phyloP scores from a whole-genome alignment of 2,888 invertebrate genomes.

The Lydus trimaculatus region DNA sequence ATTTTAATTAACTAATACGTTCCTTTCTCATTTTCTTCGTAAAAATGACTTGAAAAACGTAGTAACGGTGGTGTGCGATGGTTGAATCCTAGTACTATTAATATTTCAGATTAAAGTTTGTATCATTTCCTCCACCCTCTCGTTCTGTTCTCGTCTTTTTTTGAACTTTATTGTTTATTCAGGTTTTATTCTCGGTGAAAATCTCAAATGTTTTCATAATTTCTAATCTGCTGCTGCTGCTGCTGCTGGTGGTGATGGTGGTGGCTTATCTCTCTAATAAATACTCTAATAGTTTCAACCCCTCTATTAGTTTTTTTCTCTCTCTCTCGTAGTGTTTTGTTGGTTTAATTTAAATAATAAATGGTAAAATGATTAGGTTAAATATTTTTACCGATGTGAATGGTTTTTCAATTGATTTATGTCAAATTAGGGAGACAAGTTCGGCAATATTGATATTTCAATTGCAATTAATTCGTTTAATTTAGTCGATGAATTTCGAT shows the following conservation, averaged over 20 bases:
- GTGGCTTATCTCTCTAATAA: background rate
- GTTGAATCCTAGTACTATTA: conserved; percentile 1
- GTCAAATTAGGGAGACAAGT: background rate
- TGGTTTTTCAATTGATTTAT: background rate
- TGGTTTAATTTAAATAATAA: background rate
- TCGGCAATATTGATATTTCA: background rate
- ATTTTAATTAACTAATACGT: conserved; percentile 29
- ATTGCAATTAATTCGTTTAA: background rate
- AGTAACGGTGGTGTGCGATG: background rate
- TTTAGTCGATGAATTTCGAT: background rate
- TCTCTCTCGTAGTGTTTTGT: background rate
- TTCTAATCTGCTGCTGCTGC: background rate
- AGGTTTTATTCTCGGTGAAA: background rate
- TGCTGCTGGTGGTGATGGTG: background rate
- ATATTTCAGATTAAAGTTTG: conserved; percentile 1
- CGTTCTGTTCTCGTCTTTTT: background rate
- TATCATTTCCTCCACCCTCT: background rate
- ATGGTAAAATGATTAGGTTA: background rate
- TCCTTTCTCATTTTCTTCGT: conserved; percentile 24
- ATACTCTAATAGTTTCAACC: background rate
- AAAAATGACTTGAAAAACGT: background rate
- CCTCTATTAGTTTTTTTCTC: background rate
- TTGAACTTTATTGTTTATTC: conserved; percentile 2
- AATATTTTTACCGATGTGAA: background rate
- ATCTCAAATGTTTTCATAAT: conserved; percentile 4